Conservation (phyloP, 2,113 vertebrate species). For the Prolemur simus region DNA sequence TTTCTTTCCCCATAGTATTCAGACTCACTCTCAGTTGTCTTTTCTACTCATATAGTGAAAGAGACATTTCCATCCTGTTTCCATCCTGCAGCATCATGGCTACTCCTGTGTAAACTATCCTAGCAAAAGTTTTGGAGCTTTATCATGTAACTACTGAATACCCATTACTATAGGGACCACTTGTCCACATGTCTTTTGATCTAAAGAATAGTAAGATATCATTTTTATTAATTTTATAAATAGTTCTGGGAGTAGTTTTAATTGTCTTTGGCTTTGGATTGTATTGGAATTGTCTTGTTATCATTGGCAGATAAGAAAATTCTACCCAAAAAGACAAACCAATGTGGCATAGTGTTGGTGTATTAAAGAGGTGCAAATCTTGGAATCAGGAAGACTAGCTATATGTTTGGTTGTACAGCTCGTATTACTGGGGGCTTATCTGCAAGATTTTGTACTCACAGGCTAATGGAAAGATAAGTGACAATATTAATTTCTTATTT, state of each 20-base stretch:
- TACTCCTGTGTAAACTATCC: not conserved
- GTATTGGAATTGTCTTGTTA: not conserved
- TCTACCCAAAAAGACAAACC: not conserved
- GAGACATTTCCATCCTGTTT: not conserved
- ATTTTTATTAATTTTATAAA: not conserved
- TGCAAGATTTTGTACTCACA: not conserved
- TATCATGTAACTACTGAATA: not conserved
- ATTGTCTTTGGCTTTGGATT: not conserved
- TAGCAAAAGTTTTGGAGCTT: not conserved
- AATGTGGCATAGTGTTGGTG: not conserved
- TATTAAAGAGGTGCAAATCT: not conserved
- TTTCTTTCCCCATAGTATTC: not conserved
- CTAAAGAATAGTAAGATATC: not conserved
- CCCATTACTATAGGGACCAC: not conserved
- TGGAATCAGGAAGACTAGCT: not conserved
- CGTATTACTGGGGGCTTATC: not conserved
- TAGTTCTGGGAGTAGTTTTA: not conserved
- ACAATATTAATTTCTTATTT: constrained; percentile 38
- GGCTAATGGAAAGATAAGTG: not conserved
- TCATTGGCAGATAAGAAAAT: not conserved
- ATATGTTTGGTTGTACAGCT: not conserved
- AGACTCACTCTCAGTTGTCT: not conserved
- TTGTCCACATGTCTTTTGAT: not conserved
- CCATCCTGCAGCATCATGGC: not conserved
- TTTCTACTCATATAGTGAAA: not conserved